phyloP scores from a whole-genome alignment of 2,113 vertebrate genomes.

The Sturnira hondurensis region DNA sequence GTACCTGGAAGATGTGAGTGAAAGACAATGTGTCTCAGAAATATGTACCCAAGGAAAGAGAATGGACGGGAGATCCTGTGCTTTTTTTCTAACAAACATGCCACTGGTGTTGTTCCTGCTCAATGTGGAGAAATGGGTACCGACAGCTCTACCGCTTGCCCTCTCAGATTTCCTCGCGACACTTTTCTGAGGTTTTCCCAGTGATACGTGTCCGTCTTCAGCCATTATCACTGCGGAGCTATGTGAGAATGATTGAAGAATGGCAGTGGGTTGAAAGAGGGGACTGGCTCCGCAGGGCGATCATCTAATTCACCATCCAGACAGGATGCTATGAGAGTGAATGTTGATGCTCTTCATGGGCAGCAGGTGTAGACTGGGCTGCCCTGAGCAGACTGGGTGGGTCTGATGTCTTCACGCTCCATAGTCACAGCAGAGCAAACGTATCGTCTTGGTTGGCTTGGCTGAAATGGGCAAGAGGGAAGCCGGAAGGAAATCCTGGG shows the following conservation, averaged over 20 bases:
- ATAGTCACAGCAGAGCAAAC: neutral
- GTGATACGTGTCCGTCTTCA: neutral
- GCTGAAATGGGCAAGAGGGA: neutral
- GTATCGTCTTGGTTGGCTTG: too few relatives aligned
- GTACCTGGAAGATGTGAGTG: neutral
- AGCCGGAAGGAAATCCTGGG: neutral
- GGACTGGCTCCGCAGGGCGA: neutral
- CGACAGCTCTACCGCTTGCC: neutral
- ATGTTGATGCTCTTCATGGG: neutral
- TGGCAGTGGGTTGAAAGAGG: neutral
- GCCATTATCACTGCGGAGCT: neutral
- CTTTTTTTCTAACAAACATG: neutral
- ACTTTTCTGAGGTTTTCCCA: neutral
- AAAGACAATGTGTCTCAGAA: slow-evolving; percentile 2
- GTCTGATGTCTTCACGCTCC: neutral
- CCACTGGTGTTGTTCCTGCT: neutral
- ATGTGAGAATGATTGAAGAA: neutral
- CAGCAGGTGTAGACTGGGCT: neutral
- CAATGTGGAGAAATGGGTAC: neutral
- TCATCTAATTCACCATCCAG: neutral
- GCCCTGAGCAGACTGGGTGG: neutral
- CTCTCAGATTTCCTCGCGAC: neutral
- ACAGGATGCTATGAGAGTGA: neutral
- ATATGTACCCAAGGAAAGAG: neutral
- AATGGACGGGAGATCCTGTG: neutral